Evolutionary conservation across 2,113 vertebrate genomes (phyloP), one percentile per base, ranked within the genome.

Genomic region (Pollimyrus isidori): DNA sequence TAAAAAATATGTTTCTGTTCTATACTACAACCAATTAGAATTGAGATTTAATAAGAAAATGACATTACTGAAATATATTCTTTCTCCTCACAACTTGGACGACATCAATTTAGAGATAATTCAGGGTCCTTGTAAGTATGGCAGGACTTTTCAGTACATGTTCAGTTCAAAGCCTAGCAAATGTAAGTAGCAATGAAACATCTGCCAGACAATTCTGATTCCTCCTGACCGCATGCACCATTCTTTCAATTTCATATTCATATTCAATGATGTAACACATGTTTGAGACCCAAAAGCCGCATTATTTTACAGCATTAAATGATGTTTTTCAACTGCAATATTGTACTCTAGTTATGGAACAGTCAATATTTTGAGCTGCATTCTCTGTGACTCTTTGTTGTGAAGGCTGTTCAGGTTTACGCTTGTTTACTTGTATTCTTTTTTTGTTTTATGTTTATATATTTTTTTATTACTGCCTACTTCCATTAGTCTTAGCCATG

Each of bases 221-320:
- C 91, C 92, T 90, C 91, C 92, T 90, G 91, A 92, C 92, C 91
- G 90, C 90, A 92, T 91, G 89, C 46, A 56, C 89, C 87, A 45
- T 92, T 90, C 89, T 89, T 91, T 93, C 89, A 89, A 88, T 90
- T 91, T 93, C 89, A 89, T 89, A 90, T 90, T 90, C 90, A 87
- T 92, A 91, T 93, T 93, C 91, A 93, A 92, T 92, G 23, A 92
- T 92, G 92, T 91, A 92, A 94, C 92, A 93, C 93, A 93, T 94
- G 93, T 93, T 89, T 92, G 91, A 92, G 92, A 89, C 86, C 76
- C 92, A 35, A 89, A 89, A 91, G 92, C 92, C 90, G 86, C 91
- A 94, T 93, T 93, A 93, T 80, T 76, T 87, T 91, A 90, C 91
- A 91, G 80, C 91, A 92, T 89, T 92, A 85, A 93, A 89, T 91